Conservation (phyloP, 1,140 invertebrate genomes). For the Phymastichus coffea region DNA sequence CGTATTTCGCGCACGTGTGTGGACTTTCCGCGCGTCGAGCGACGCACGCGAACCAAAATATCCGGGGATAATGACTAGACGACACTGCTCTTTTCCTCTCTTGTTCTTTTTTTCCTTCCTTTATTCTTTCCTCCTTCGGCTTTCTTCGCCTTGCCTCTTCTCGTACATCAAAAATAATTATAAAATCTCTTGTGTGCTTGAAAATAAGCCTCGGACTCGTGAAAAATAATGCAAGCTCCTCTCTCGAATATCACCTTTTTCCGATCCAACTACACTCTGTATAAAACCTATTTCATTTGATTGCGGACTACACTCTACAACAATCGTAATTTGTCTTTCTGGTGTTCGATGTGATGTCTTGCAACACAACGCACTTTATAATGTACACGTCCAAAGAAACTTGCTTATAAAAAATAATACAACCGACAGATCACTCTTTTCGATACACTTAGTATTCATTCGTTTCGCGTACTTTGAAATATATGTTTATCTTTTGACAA, state of each 20-base stretch:
- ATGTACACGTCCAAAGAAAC: too few relatives aligned
- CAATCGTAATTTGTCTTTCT: slow-evolving; percentile 10
- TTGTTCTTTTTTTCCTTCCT: not conserved
- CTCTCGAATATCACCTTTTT: too few relatives aligned
- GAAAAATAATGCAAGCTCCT: too few relatives aligned
- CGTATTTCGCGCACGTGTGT: not conserved
- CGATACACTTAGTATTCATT: too few relatives aligned
- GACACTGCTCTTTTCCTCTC: not conserved
- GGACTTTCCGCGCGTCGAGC: not conserved
- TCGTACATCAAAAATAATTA: not conserved
- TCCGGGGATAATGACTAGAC: not conserved
- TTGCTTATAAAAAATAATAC: too few relatives aligned
- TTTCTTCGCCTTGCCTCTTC: not conserved
- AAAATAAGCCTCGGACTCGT: too few relatives aligned
- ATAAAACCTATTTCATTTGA: slow-evolving; percentile 6
- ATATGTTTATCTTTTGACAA: not conserved
- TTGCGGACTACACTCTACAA: not conserved
- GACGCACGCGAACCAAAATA: not conserved
- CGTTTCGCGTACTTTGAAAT: too few relatives aligned
- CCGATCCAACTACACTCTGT: not conserved
- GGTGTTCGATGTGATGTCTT: not conserved
- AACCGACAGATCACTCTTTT: too few relatives aligned
- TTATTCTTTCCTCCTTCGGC: not conserved
- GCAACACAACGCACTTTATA: not conserved
- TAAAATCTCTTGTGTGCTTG: too few relatives aligned